Evolutionary conservation across 2,113 vertebrate genomes (phyloP), one percentile per base, ranked within the genome.

Genomic region (Bubo scandiacus): DNA sequence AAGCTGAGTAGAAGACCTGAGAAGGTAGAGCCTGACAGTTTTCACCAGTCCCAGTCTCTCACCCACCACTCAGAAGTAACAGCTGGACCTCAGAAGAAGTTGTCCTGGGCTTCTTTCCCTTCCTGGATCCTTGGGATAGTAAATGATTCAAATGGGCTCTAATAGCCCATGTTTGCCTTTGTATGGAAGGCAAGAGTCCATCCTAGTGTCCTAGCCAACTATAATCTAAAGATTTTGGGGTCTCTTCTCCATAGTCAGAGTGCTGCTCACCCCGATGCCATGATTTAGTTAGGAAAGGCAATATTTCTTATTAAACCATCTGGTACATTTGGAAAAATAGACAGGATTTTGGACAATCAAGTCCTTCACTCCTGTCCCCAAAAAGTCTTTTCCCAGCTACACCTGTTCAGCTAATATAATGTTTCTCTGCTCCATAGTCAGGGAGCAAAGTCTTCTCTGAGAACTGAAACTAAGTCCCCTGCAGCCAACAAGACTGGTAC

Each of bases 191-290:
- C 30, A 54, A 34, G 54, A 81, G 25, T 43, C 45, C 51, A 38
- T 55, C 9, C 62, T 20, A 74, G 34, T 6, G n/a, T n/a, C 32
- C 55, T 29, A 38, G 26, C 3, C 21, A 88, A 20, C 10, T 19
- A 18, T 11, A 82, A 23, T 8, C 42, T 49, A 42, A 81, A 51
- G 45, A 67, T 61, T 88, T 73, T 0, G 17, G 34, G 13, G 11
- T 71, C 17, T 25, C 12, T 59, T 54, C 43, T 87, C 66, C 58
- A 45, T 2, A 72, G 20, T 12, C 68, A 47, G 40, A 43, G 14
- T 75, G 30, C 27, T 72, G 30, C 29, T 92, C 22, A 79, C 17
- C 4, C 42, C 3, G 10, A 34, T 23, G 16, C 10, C 0, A 0
- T 43, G 9, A 42, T 68, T 88, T 59, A 72, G 57, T 65, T 49